Conservation (phyloP, 2,888 invertebrate genomes). For the Ochropleura plecta region DNA sequence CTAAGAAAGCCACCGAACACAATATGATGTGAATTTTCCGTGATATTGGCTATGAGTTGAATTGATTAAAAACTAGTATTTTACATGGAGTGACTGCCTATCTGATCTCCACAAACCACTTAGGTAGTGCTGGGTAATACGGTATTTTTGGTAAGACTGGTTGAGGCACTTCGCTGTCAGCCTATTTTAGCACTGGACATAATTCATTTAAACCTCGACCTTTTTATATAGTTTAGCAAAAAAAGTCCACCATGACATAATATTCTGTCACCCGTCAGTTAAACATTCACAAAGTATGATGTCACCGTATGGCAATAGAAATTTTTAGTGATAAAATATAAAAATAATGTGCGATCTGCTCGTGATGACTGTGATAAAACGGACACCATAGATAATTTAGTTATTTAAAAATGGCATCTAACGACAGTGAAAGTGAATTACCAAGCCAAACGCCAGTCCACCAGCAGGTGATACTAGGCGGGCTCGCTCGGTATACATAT, state of each 20-base stretch:
- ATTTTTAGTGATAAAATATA: slow-evolving; percentile 20
- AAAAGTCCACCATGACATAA: slow-evolving; percentile 20
- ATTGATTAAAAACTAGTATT: neutral
- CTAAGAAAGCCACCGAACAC: neutral
- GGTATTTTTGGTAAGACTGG: too few relatives aligned
- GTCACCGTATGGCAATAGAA: slow-evolving; percentile 15
- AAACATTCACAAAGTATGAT: slow-evolving; percentile 12
- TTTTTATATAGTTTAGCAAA: neutral
- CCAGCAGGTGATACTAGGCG: slow-evolving; percentile 36
- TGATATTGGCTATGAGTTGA: neutral
- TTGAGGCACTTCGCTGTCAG: neutral
- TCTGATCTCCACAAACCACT: too few relatives aligned
- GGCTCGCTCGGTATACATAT: slow-evolving; percentile 40
- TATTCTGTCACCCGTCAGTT: slow-evolving; percentile 15
- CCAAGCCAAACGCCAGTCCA: neutral
- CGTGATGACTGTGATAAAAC: slow-evolving; percentile 31
- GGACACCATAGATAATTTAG: slow-evolving; percentile 28
- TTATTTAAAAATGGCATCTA: slow-evolving; percentile 9
- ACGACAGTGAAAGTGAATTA: neutral
- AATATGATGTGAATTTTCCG: neutral
- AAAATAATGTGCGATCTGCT: slow-evolving; percentile 13
- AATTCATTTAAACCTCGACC: slow-evolving; percentile 18
- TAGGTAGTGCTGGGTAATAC: too few relatives aligned
- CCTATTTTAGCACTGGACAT: slow-evolving; percentile 11
- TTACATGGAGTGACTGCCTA: too few relatives aligned